A percentile compares a stretch with the other conserved stretches of the same genome.
These are phyloP conservation scores for Acleris literana DNA, from an alignment of 2,888 invertebrate species.

Conservation along the genomic window DNA sequence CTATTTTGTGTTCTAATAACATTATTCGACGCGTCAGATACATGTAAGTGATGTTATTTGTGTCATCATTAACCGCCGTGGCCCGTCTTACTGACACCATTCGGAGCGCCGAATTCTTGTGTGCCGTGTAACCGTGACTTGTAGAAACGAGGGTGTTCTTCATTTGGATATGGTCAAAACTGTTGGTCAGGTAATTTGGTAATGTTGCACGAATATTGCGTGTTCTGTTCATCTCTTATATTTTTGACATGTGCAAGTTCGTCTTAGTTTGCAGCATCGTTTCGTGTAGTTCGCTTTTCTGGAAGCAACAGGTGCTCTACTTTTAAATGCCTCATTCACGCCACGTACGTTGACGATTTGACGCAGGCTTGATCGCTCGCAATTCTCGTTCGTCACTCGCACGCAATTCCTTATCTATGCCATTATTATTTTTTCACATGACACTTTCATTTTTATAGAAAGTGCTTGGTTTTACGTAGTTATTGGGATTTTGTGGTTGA, in stretches of 20 bases:
- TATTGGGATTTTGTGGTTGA: constrained; percentile 1
- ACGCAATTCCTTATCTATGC: constrained; percentile 39
- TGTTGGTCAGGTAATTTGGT: constrained; percentile 56
- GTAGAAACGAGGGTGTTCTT: constrained; percentile 53
- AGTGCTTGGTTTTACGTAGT: constrained; percentile 18
- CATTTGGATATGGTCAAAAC: constrained; percentile 61
- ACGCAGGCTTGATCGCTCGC: constrained; percentile 16
- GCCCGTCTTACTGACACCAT: constrained; percentile 63
- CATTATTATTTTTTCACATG: constrained; percentile 19
- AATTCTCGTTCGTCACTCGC: constrained; percentile 34
- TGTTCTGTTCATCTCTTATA: constrained; percentile 39
- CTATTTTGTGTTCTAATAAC: constrained; percentile 63
- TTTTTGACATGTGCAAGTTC: constrained; percentile 27
- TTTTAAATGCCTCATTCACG: constrained; percentile 44
- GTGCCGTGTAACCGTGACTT: constrained; percentile 59
- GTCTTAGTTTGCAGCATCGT: constrained; percentile 31
- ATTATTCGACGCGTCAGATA: constrained; percentile 55
- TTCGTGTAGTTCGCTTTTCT: constrained; percentile 38
- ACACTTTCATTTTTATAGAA: constrained; percentile 25
- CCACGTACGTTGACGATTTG: constrained; percentile 34
- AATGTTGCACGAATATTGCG: constrained; percentile 36
- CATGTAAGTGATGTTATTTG: constrained; percentile 75
- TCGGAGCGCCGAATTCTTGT: constrained; percentile 52
- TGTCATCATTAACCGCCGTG: constrained; percentile 66
- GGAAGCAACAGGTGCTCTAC: constrained; percentile 61